Evolutionary conservation across 1,140 invertebrate species (phyloP), one percentile per base, ranked within the genome.

Genomic region (Ceratina japonica): DNA sequence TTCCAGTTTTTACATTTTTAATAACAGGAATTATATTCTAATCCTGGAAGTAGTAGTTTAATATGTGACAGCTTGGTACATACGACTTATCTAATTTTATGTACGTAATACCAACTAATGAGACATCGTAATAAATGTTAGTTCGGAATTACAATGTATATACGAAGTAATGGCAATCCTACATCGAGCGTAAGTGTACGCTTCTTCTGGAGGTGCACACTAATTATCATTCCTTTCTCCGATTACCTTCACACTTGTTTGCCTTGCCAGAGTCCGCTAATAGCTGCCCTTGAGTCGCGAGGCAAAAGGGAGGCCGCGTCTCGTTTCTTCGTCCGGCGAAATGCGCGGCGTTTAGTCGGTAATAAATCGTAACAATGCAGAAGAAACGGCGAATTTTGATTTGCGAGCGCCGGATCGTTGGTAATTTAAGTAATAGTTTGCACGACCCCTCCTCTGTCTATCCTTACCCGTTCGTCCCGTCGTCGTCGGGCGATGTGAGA

Each of bases 391-490:
- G 85, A 89, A 92, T 92, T 91, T 91, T 92, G 91, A 92, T 92
- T 92, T 92, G 91, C 87, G 91, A 91, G 89, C 89, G 85, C 89
- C 87, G 87, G 90, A 92, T 91, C 89, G 90, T 87, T 86, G 86
- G 91, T 91, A 92, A 92, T 92, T 92, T 91, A 84, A 88, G 90
- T 92, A 92, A 92, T 92, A 91, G 90, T 90, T 91, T 85, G 90
- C 90, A 91, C 89, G 12, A 7, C 18, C 51, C 52, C 24, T 70
- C 44, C 24, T 10, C 16, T 5, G 20, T 37, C 31, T 22, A 16
- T 31, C 22, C 24, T 62, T 31, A 22, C 18, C 8, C 22, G 16
- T 27, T 2, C 13, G 15, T 56, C 54, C n/a, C 66, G 52, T 20
- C 5, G 52, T 20, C 5, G 3, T 12, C 10, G 37, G 12, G 85